These are phyloP conservation scores for Macrostomum cliftonense DNA, from an alignment of 2,888 invertebrate species.

Conservation along the genomic window DNA sequence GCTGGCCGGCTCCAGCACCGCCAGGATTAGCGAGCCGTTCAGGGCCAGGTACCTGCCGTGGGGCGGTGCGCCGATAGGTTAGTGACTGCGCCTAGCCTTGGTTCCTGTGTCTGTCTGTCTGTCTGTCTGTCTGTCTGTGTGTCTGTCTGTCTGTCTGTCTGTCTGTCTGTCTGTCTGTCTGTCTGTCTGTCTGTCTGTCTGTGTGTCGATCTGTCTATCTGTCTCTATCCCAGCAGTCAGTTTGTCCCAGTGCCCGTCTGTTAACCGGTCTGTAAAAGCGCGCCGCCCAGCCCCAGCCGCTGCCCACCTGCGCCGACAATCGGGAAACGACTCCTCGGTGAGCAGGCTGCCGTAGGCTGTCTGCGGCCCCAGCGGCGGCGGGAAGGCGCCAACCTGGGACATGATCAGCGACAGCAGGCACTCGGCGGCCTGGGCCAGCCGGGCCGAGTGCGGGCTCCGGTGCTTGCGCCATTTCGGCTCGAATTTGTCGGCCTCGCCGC, in stretches of 20 bases:
- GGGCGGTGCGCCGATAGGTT: not conserved
- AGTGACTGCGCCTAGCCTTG: not conserved
- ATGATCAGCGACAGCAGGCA: slow-evolving; percentile 69
- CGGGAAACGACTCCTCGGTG: too few relatives aligned
- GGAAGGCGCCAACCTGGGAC: slow-evolving; percentile 70
- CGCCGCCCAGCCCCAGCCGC: too few relatives aligned
- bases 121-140: not conserved
- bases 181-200: slow-evolving; percentile 38
- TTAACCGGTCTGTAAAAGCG: too few relatives aligned
- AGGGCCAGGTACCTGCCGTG: slow-evolving; percentile 67
- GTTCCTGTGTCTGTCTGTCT: not conserved
- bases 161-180: slow-evolving; percentile 43
- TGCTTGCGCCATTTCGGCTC: slow-evolving; percentile 70
- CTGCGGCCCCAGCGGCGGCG: slow-evolving; percentile 62
- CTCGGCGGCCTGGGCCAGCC: slow-evolving; percentile 91
- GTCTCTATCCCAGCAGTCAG: too few relatives aligned
- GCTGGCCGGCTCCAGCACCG: slow-evolving; percentile 62
- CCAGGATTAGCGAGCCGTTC: slow-evolving; percentile 68
- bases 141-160: slow-evolving; percentile 22
- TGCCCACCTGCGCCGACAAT: slow-evolving; percentile 47
- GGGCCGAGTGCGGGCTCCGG: slow-evolving; percentile 82
- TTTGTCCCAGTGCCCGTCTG: too few relatives aligned
- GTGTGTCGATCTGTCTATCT: too few relatives aligned
- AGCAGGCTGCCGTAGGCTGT: slow-evolving; percentile 58
- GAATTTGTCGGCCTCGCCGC: not conserved